Evolutionary conservation across 2,888 invertebrate species (phyloP), one percentile per base, ranked within the genome.

Genomic region (Drosophila anomalipes): DNA sequence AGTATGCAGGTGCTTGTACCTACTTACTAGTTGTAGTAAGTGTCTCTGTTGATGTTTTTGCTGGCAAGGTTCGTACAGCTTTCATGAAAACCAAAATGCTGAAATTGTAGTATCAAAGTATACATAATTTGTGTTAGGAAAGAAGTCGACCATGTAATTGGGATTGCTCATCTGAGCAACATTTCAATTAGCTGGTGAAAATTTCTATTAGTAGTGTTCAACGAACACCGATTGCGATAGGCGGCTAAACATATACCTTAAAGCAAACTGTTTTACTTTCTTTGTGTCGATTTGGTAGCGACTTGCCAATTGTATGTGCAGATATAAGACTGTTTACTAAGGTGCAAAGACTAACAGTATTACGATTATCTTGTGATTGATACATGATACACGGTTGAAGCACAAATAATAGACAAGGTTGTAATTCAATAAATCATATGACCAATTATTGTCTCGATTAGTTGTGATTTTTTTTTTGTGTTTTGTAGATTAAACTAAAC

Each of bases 81-180:
- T 68, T 61, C 83, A 75, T 49, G 51, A 61, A 75, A 64, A 64
- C 58, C 64, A 28, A 70, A 70, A 75, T 88, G 76, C 83, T 83
- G 82, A 85, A 83, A 88, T 32, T 26, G 3, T 71, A 6, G 16
- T 58, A 58, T 63, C 28, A 28, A 28, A 28, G 14, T 30, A 57
- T 4, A 16, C 32, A 37, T 57, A 63, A 65, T 68, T 65, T 65
- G 58, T 49, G 47, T 59, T 32, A 7, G 26, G 2, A 5, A 30
- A 22, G 30, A 16, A 22, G 47, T 68, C 16, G 6, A 39, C 26
- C 67, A 75, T 73, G 70, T 62, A 79, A 79, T 88, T 82, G 64
- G 59, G 22, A 1, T 9, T 53, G 69, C 47, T 81, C 54, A 72
- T 82, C 76, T 66, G 65, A 64, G 71, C 62, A 76, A 85, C 80